phyloP scores from a whole-genome alignment of 2,113 vertebrate genomes.

The Camelus bactrianus region DNA sequence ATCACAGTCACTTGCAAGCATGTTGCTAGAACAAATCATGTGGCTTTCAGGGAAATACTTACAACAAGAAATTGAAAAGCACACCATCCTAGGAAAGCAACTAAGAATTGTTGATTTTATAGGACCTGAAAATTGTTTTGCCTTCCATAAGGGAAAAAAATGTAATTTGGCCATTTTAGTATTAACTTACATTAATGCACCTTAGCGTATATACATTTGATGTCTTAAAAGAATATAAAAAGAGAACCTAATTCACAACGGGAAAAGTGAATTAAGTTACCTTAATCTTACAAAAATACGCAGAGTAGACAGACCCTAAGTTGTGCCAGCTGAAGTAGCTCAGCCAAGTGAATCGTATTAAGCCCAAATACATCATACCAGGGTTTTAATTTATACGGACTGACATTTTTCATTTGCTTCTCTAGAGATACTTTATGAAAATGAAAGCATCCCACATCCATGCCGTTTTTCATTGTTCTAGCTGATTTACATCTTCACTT shows the following conservation, averaged over 20 bases:
- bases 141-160: neutral
- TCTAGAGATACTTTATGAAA: neutral
- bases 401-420: neutral
- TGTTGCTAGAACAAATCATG: neutral
- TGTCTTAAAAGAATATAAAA: neutral
- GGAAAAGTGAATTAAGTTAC: neutral
- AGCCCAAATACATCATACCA: neutral
- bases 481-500: neutral
- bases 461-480: neutral
- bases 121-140: neutral
- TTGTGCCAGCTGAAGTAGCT: neutral
- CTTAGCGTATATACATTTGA: neutral
- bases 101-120: neutral
- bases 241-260: neutral
- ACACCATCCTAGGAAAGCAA: neutral
- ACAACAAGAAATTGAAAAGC: neutral
- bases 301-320: neutral
- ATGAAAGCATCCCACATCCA: neutral
- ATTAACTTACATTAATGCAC: neutral
- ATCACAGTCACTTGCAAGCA: neutral
- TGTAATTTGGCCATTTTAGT: neutral
- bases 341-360: neutral
- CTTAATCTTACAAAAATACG: constrained; percentile 28
- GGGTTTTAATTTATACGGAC: neutral
- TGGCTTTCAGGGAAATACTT: neutral